Percentiles rank a stretch among this genome's conserved stretches.
Evolutionary conservation across 2,113 vertebrate genomes (phyloP).

Genomic region (Eupsittula cactorum): DNA sequence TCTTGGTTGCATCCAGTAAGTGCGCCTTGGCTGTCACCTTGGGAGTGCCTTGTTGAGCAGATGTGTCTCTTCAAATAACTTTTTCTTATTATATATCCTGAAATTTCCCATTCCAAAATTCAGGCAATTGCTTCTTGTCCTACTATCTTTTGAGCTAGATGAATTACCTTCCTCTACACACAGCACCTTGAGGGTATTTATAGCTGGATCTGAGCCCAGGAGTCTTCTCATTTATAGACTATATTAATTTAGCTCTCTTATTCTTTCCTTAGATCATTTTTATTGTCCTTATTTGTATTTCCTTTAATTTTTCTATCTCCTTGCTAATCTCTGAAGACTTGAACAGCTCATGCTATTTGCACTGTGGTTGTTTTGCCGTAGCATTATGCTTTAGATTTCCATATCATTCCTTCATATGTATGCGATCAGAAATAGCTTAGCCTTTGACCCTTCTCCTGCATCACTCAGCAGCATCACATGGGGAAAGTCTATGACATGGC

Average conservation of each 20-base stretch:
- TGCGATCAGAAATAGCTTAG: neutral
- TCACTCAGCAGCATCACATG: neutral
- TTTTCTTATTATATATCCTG: neutral
- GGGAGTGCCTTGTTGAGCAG: neutral
- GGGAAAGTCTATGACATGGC: neutral
- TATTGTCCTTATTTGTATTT: constrained; percentile 22
- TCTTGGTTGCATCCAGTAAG: neutral
- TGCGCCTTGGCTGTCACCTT: neutral
- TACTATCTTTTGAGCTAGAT: constrained; percentile 13
- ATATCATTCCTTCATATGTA: neutral
- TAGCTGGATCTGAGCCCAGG: constrained; percentile 19
- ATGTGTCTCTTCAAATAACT: neutral
- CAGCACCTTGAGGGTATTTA: constrained; percentile 27
- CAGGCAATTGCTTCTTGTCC: constrained; percentile 7
- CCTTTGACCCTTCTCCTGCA: neutral
- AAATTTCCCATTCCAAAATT: constrained; percentile 23
- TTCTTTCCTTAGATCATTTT: constrained; percentile 14
- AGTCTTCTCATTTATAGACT: constrained; percentile 23
- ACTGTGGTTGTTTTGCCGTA: neutral
- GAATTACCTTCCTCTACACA: neutral
- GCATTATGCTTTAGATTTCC: constrained; percentile 1
- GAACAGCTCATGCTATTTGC: neutral
- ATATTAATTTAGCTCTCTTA: constrained; percentile 24
- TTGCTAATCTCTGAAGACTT: neutral
- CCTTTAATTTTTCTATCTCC: neutral